Conservation (phyloP, 2,113 vertebrate genomes). For the Loxodonta africana region DNA sequence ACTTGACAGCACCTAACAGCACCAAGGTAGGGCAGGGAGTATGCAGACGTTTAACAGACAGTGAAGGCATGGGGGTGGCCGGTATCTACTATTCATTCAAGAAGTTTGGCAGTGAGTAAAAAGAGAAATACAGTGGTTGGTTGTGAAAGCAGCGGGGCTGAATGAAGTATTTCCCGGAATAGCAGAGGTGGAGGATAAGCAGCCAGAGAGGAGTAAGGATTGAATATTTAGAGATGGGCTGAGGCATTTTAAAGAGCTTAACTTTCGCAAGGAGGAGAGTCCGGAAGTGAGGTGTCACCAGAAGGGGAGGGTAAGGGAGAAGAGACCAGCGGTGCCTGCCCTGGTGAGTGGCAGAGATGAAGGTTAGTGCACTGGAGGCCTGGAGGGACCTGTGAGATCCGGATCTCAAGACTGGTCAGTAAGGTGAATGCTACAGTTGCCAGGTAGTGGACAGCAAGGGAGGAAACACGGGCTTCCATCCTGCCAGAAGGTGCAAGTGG, state of each 20-base stretch:
- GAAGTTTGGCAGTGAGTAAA: background rate
- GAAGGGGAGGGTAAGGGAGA: background rate
- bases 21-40: no score
- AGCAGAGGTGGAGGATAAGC: background rate
- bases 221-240: background rate
- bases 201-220: background rate
- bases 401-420: background rate
- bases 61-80: background rate
- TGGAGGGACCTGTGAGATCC: background rate
- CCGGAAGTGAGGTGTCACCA: background rate
- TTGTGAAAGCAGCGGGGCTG: background rate
- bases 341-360: background rate
- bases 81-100: background rate
- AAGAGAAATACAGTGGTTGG: background rate
- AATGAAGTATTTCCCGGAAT: background rate
- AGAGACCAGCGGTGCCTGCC: background rate
- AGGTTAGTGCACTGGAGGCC: background rate
- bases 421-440: background rate
- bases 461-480: background rate
- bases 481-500: background rate
- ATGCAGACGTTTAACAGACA: background rate
- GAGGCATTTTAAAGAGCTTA: background rate
- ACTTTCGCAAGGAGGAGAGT: background rate
- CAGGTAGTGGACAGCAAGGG: background rate
- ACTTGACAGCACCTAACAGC: no score